Base-by-base conservation (phyloP, 1,140 invertebrate genomes). In the Metopolophium dirhodum region DNA sequence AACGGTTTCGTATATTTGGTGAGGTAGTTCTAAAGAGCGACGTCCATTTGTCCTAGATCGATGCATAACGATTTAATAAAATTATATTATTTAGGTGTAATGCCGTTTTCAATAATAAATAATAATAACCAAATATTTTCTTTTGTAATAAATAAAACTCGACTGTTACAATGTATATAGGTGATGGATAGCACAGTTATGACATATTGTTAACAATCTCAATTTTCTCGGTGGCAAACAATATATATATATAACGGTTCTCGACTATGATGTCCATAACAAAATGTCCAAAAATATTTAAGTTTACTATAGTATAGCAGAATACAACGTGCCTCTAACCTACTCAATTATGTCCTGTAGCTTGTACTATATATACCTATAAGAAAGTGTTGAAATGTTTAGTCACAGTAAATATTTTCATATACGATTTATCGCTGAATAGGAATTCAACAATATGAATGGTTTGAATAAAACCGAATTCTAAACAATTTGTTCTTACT, bases 201-300 rank as follows among this genome's bases (percentile, higher is more conserved):
- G 82, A 83, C 37, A 83, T 83, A 23, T 22, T 83, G 35, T 83
- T 83, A 83, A 83, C 18, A 23, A 83, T 9, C 22, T 37, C 37
- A 83, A 83, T 83, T 41, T 35, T 8, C 37, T 22, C 37, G 22
- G 22, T 83, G 6, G 82, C 82, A 83, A 41, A 83, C n/a, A 35
- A 83, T 37, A 23, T 41, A 77, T 9, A 14, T 23, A 23, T 3
- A 83, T 83, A 83, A 83, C 35, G 82, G 82, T 37, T 83, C 22
- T 83, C 22, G 37, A 37, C 20, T 37, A 26, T 83, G 82, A 41
- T 41, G 82, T 41, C 35, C 82, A 83, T 83, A 83, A 41, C 82
- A 83, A 83, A 83, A 83, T 83, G 20, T 83, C 82, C 82, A 83
- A 83, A 83, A 83, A 83, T 83, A 41, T 82, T 30, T 77, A 41